A percentile compares a stretch with the other conserved stretches of the same genome.
These are phyloP conservation scores for Luidia sarsii DNA, from an alignment of 53 echinoderm and acorn worm species.

Conservation along the genomic window DNA sequence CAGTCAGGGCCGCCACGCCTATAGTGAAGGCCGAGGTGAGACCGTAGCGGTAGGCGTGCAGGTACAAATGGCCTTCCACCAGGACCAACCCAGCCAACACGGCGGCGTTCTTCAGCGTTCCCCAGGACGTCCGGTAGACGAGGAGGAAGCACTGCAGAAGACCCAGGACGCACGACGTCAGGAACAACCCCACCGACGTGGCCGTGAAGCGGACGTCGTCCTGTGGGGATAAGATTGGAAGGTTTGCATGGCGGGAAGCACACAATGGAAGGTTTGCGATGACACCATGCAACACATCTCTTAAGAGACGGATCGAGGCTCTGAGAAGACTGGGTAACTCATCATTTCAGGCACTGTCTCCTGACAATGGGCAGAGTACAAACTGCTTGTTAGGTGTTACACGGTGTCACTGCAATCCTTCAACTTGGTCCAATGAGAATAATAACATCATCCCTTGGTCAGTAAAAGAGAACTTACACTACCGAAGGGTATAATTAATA, in stretches of 20 bases:
- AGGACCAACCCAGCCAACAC: constrained; percentile 28
- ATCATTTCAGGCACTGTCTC: too few species aligned
- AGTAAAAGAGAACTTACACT: too few species aligned
- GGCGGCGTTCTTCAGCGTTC: constrained; percentile 48
- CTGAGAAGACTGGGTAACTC: not conserved
- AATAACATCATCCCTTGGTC: too few species aligned
- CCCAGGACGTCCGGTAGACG: constrained; percentile 36
- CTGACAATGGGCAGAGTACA: too few species aligned
- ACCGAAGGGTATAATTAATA: too few species aligned
- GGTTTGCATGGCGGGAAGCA: too few species aligned
- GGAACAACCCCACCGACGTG: constrained; percentile 40
- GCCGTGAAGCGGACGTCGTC: constrained; percentile 52
- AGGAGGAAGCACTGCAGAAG: constrained; percentile 58
- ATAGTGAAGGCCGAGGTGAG: constrained; percentile 60
- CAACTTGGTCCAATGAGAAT: too few species aligned
- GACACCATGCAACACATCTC: too few species aligned
- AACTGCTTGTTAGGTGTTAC: too few species aligned
- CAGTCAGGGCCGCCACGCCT: constrained; percentile 36
- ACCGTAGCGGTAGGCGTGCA: constrained; percentile 65
- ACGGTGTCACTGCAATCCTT: too few species aligned
- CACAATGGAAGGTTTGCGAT: too few species aligned
- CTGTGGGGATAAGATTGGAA: constrained; percentile 36
- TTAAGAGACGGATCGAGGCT: not conserved
- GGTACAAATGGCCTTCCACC: constrained; percentile 60
- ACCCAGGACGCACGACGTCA: constrained; percentile 40